Base-by-base conservation (phyloP, 1,140 invertebrate species). In the Dufourea novaeangliae region DNA sequence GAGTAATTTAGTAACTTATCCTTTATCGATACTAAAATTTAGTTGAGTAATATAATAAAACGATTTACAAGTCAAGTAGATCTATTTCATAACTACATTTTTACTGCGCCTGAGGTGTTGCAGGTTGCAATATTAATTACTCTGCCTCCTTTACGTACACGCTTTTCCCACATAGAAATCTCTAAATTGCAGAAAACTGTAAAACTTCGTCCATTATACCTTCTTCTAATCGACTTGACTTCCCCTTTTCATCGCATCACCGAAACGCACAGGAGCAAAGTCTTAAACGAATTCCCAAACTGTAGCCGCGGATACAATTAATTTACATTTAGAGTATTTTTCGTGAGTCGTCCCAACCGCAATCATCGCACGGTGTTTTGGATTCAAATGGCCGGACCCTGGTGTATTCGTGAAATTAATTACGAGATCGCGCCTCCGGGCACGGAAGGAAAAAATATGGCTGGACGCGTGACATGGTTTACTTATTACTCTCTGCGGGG, bases 301-400 rank as follows among this genome's bases (percentile, higher is more conserved):
- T n/a, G 78, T 73, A 67, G 34, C 64, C 61, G 29, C 46, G 46
- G 25, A 17, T 8, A 6, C 71, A 34, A 73, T 54, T 73, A 81
- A 82, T 81, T 82, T 82, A 81, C 79, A 82, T 82, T 76, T 80
- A 75, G 67, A 82, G 72, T 66, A 80, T 82, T 80, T 82, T 80
- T 74, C 52, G 66, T 37, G 44, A 25, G 59, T 70, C 44, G 22
- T 44, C 8, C 22, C 14, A 32, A 14, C 17, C n/a, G 32, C 66
- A 39, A 66, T 79, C 34, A 57, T 37, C 20, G 32, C 46, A 50
- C 25, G 14, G 50, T 44, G 64, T 75, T 66, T 37, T 32, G 64
- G 52, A 62, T 81, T 59, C 29, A 71, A 81, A 67, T 52, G 37
- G 46, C 46, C 66, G 34, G 20, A 22, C 7, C 22, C 20, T 32